These are phyloP conservation scores for Ethmia dodecea DNA, from an alignment of 2,888 invertebrate genomes.

Conservation along the genomic window DNA sequence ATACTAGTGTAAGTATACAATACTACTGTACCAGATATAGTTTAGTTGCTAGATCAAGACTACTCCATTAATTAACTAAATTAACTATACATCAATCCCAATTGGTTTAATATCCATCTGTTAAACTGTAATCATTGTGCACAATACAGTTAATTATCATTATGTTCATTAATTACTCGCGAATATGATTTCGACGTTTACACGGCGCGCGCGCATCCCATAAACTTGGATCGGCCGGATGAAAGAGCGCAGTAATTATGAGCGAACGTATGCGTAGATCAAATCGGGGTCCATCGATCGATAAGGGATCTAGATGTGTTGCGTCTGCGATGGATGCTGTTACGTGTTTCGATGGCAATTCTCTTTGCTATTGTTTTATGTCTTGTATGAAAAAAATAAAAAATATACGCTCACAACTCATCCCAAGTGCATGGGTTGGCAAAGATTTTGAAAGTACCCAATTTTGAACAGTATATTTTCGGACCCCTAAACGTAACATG, in stretches of 20 bases:
- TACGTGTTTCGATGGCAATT: constrained; percentile 30
- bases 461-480: no score
- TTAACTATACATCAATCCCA: no score
- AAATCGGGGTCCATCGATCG: constrained; percentile 70
- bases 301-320: constrained; percentile 66
- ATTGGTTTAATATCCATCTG: constrained; percentile 7
- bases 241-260: constrained; percentile 72
- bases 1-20: no score
- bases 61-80: no score
- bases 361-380: no score
- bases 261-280: constrained; percentile 71
- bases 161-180: constrained; percentile 64
- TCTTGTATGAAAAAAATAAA: no score
- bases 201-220: constrained; percentile 51
- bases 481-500: no score
- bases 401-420: no score
- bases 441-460: no score
- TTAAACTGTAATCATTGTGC: constrained; percentile 17
- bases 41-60: no score
- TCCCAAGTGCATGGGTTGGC: no score
- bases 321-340: constrained; percentile 43
- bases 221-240: constrained; percentile 67
- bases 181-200: constrained; percentile 70
- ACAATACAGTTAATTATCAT: constrained; percentile 53
- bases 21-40: no score